Base-by-base conservation (phyloP, 2,888 invertebrate genomes). In the Linnaemya vulpina region DNA sequence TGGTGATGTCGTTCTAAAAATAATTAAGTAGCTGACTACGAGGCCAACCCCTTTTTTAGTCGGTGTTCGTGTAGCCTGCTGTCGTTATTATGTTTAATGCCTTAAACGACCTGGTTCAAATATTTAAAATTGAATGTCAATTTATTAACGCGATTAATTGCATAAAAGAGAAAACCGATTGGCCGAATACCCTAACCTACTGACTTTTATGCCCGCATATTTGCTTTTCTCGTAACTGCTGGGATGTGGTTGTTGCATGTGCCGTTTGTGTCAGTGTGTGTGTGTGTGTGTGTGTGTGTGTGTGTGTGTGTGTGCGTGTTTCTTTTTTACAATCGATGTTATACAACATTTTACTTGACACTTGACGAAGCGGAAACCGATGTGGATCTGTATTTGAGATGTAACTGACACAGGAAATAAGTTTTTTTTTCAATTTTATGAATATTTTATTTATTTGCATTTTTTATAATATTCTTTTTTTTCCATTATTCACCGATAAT, bases 341-440 rank as follows among this genome's bases (percentile, higher is more conserved):
- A 76, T 70, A 40, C 38, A 60, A 40, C 25, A 60, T 74, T 46
- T 67, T 63, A 75, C 35, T 70, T 82, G 78, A 82, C 85, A 85
- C 78, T 85, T 82, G 82, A 85, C 78, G 78, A 85, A 67, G 85
- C 82, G 78, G 74, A 85, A 85, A 70, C 78, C 82, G 70, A 75
- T 71, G 65, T 30, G 82, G 51, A 65, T 82, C 70, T 78, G 78
- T 46, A 46, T 75, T 85, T 78, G 85, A 82, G 75, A 78, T 85
- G 82, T 75, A 75, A 85, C 63, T 75, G 82, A 82, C 53, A 82
- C 85, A 65, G 82, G 85, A 85, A 46, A 58, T 78, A 55, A 62
- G 73, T 68, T 80, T 70, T 49, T 63, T 80, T 43, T 51, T 53
- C 35, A 35, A 35, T 35, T 73, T 25, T 40, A 30, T 30, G 30